Conservation (phyloP, 2,888 invertebrate genomes). For the Mesopsocus fuscifrons region DNA sequence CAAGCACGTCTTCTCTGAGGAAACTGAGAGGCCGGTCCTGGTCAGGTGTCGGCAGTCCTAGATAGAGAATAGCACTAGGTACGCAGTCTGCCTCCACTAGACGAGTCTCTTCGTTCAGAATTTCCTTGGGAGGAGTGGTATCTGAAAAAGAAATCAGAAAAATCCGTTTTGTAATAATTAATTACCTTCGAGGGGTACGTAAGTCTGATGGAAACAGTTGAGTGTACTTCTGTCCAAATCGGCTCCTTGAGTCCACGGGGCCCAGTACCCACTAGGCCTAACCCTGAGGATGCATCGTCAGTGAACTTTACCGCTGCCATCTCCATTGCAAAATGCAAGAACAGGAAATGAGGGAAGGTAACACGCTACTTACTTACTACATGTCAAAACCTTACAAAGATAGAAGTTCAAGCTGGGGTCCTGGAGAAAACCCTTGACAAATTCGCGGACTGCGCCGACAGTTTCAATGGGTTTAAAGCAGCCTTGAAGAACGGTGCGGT, state of each 20-base stretch:
- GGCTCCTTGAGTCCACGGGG: too few species aligned
- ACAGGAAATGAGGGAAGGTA: too few species aligned
- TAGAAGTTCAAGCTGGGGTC: conserved; percentile 47
- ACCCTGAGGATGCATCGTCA: too few species aligned
- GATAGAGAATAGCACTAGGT: conserved; percentile 59
- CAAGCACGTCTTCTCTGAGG: conserved; percentile 38
- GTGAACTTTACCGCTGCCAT: too few species aligned
- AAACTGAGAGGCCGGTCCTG: conserved; percentile 25
- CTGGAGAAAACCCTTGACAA: conserved; percentile 49
- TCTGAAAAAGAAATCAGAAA: conserved; percentile 40
- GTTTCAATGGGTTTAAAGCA: conserved; percentile 61
- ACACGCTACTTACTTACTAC: too few species aligned
- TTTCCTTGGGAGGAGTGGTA: conserved; percentile 62
- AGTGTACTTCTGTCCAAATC: too few species aligned
- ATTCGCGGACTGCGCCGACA: conserved; percentile 46
- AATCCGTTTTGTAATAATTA: too few species aligned
- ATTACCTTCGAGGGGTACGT: too few species aligned
- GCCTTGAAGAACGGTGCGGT: conserved; percentile 69
- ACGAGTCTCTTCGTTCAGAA: conserved; percentile 38
- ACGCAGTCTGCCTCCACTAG: conserved; percentile 55
- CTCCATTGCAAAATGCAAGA: too few species aligned
- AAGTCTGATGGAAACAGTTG: too few species aligned
- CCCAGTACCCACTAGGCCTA: too few species aligned
- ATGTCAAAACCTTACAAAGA: conserved; percentile 75
- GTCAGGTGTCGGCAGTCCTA: conserved; percentile 30